phyloP scores from a whole-genome alignment of 2,888 invertebrate species.

The Leucoma salicis region DNA sequence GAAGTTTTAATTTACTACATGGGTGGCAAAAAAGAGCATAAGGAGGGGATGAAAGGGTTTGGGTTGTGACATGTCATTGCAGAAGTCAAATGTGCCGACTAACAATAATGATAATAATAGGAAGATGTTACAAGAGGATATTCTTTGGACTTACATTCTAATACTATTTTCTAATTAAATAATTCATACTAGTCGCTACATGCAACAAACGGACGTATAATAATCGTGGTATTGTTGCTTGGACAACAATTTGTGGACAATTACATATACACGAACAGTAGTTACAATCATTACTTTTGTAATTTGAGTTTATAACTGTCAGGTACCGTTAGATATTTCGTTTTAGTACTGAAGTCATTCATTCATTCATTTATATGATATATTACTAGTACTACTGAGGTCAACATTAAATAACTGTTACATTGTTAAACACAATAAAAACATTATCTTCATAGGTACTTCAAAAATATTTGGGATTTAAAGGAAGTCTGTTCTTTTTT shows the following conservation, averaged over 20 bases:
- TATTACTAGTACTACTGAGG: not conserved
- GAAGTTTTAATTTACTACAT: too few species aligned
- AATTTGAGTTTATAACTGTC: constrained; percentile 19
- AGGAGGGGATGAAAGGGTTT: too few species aligned
- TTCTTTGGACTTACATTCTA: too few species aligned
- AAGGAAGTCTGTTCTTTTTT: too few species aligned
- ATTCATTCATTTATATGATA: not conserved
- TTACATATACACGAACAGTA: constrained; percentile 8
- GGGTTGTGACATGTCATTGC: too few species aligned
- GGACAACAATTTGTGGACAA: constrained; percentile 15
- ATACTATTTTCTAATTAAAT: too few species aligned
- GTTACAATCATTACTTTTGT: constrained; percentile 12
- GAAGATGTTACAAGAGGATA: too few species aligned
- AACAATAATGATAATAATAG: too few species aligned
- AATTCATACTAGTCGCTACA: not conserved
- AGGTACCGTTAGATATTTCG: constrained; percentile 5
- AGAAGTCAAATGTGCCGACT: too few species aligned
- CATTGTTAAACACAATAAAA: not conserved
- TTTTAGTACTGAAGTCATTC: not conserved
- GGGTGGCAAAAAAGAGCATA: too few species aligned
- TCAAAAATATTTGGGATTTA: not conserved
- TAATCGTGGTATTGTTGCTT: constrained; percentile 19
- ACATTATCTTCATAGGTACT: not conserved
- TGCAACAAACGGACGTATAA: not conserved
- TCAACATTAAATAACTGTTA: not conserved